phyloP scores from a whole-genome alignment of 2,113 vertebrate genomes.

The Syrmaticus mikado region DNA sequence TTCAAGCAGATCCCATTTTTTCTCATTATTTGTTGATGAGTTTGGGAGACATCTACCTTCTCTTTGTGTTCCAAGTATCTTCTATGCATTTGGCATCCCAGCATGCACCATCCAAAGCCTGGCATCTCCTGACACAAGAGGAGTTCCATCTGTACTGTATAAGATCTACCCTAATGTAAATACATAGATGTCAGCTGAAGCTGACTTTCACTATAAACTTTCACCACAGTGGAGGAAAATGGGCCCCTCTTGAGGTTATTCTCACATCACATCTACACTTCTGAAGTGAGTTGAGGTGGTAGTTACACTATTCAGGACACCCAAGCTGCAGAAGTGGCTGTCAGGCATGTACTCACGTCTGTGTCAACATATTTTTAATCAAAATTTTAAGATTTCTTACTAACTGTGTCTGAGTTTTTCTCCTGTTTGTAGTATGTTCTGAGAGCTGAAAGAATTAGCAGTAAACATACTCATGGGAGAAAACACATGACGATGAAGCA shows the following conservation, averaged over 20 bases:
- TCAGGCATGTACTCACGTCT: background rate
- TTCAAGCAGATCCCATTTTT: background rate
- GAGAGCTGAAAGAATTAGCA: conserved; percentile 54
- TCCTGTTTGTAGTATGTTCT: conserved; percentile 41
- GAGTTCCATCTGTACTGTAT: background rate
- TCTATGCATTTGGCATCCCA: background rate
- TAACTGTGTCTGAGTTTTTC: background rate
- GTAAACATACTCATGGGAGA: conserved; percentile 62
- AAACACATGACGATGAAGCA: conserved; percentile 58
- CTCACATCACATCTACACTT: background rate
- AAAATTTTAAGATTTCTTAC: conserved; percentile 22
- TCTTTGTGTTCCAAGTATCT: background rate
- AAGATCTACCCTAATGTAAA: background rate
- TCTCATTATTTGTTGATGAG: background rate
- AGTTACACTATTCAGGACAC: background rate
- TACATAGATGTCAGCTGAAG: background rate
- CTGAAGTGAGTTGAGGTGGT: background rate
- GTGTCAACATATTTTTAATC: conserved; percentile 9
- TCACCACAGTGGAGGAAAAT: conserved; percentile 27
- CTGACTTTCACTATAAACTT: conserved; percentile 1
- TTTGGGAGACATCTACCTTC: background rate
- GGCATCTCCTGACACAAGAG: background rate
- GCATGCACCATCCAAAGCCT: background rate
- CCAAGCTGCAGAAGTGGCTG: background rate
- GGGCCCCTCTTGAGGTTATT: conserved; percentile 54